Evolutionary conservation across 1,140 invertebrate genomes (phyloP).

Genomic region (Caenorhabditis tropicalis): DNA sequence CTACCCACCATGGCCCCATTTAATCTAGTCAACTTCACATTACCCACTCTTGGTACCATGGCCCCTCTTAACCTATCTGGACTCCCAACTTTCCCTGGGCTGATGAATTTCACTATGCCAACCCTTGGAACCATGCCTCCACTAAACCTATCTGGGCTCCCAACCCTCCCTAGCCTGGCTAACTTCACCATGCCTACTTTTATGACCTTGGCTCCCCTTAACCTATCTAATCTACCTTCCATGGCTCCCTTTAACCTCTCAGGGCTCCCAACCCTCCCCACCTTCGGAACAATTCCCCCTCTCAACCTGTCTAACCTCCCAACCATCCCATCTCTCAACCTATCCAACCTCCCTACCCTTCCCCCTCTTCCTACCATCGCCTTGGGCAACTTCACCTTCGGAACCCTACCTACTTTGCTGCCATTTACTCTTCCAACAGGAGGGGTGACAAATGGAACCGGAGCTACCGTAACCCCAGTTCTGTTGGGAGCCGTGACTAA

Average conservation of each 20-base stretch:
- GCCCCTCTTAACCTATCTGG: background rate
- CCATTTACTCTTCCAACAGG: background rate
- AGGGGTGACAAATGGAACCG: background rate
- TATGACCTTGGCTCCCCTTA: background rate
- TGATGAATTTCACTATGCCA: background rate
- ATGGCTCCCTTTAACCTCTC: background rate
- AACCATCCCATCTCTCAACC: background rate
- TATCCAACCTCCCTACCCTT: background rate
- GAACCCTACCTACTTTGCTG: background rate
- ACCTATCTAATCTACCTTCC: background rate
- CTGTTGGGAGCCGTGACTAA: background rate
- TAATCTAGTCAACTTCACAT: background rate
- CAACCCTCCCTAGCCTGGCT: background rate
- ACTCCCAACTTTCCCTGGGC: background rate
- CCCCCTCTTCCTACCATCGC: background rate
- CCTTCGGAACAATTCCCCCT: background rate
- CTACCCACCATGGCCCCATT: background rate
- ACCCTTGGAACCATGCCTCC: background rate
- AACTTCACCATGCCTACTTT: background rate
- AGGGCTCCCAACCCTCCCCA: background rate
- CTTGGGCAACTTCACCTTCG: background rate
- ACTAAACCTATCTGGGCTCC: background rate
- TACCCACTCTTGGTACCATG: background rate
- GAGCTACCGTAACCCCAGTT: background rate
- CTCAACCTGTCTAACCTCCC: background rate